These are phyloP conservation scores for Hemiprocne comata DNA, from an alignment of 2,113 vertebrate genomes.

Conservation along the genomic window DNA sequence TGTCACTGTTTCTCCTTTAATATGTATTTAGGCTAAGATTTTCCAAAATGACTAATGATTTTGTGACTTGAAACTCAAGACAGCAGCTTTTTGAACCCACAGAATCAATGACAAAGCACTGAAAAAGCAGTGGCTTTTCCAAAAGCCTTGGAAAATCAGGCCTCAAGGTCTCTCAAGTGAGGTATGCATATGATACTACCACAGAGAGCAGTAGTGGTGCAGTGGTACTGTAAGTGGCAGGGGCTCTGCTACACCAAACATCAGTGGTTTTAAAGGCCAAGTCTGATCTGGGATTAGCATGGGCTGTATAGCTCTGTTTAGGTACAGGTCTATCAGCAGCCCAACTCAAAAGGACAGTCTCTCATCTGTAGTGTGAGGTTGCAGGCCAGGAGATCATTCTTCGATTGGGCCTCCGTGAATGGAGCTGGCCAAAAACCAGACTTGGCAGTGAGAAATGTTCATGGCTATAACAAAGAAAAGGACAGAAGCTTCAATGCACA, in stretches of 20 bases:
- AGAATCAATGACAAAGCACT: conserved; percentile 36
- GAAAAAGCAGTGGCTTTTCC: not conserved
- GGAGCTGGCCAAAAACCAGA: not conserved
- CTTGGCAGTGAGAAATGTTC: not conserved
- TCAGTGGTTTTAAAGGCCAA: not conserved
- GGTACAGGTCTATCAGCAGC: not conserved
- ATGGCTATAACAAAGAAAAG: not conserved
- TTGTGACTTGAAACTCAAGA: not conserved
- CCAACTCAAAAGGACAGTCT: rapidly evolving
- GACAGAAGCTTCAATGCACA: not conserved
- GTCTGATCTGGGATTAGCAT: not conserved
- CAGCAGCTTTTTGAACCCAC: conserved; percentile 40
- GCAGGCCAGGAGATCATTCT: not conserved
- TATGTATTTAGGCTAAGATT: not conserved
- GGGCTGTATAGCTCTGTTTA: not conserved
- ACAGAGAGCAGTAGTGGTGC: not conserved
- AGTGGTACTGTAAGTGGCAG: not conserved
- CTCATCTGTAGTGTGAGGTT: not conserved
- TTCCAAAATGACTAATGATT: conserved; percentile 15
- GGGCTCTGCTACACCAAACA: not conserved
- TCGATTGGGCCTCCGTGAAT: not conserved
- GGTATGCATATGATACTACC: not conserved
- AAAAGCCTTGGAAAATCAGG: not conserved
- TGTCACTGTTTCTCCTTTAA: not conserved
- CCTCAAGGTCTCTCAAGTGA: not conserved